phyloP scores from a whole-genome alignment of 2,113 vertebrate genomes.

The Acanthochromis polyacanthus region DNA sequence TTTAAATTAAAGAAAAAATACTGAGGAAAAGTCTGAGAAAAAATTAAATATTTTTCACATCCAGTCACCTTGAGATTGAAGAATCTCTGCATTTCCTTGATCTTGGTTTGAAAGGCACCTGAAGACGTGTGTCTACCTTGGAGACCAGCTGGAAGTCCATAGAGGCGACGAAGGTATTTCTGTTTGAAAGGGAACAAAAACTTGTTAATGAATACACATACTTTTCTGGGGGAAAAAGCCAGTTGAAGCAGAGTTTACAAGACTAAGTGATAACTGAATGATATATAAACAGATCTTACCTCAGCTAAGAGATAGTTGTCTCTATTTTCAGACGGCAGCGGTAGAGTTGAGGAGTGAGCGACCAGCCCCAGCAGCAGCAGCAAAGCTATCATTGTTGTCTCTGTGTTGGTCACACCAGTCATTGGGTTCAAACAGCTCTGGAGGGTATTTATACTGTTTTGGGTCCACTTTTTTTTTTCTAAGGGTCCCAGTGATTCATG shows the following conservation, averaged over 20 bases:
- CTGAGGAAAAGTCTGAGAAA: no score
- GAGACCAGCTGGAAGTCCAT: conserved; percentile 71
- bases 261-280: neutral
- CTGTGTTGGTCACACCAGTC: conserved; percentile 42
- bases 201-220: neutral
- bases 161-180: conserved; percentile 80
- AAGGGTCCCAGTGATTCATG: conserved; percentile 76
- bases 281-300: conserved; percentile 56
- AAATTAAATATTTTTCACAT: neutral
- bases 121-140: conserved; percentile 36
- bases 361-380: conserved; percentile 64
- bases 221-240: neutral
- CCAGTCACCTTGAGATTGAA: conserved; percentile 71
- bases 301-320: conserved; percentile 70
- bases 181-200: conserved; percentile 39
- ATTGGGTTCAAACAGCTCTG: conserved; percentile 20
- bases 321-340: conserved; percentile 46
- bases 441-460: conserved; percentile 73
- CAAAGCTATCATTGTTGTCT: conserved; percentile 65
- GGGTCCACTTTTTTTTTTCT: conserved; percentile 20
- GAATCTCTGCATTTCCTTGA: conserved; percentile 81
- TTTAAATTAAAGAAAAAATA: no score
- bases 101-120: conserved; percentile 54
- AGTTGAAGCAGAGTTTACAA: neutral
- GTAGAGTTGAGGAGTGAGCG: conserved; percentile 56